A percentile compares a stretch with the other conserved stretches of the same genome.
phyloP scores from a whole-genome alignment of 2,888 invertebrate genomes.

The Crepidodera aurea region DNA sequence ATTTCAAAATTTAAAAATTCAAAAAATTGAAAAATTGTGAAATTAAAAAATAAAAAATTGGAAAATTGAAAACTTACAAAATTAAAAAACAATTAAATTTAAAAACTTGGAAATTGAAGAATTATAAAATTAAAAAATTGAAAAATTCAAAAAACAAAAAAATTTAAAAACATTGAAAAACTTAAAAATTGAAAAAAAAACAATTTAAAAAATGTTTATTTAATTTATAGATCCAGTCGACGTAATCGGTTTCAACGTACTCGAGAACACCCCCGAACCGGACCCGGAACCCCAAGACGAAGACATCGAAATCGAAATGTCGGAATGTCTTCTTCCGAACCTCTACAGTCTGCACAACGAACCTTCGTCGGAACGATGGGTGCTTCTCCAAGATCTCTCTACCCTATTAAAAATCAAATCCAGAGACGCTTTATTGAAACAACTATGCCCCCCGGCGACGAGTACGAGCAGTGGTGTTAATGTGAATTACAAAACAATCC shows the following conservation, averaged over 20 bases:
- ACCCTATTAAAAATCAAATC: conserved; percentile 81
- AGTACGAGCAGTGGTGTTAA: conserved; percentile 52
- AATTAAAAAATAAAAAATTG: too few relatives aligned
- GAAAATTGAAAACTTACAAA: too few relatives aligned
- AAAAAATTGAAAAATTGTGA: too few relatives aligned
- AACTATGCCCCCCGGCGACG: conserved; percentile 69
- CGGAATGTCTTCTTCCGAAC: conserved; percentile 80
- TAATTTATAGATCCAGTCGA: conserved; percentile 60
- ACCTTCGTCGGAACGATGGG: conserved; percentile 76
- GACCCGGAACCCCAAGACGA: conserved; percentile 64
- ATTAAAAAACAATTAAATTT: too few relatives aligned
- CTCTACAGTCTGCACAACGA: conserved; percentile 77
- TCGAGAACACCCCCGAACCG: conserved; percentile 65
- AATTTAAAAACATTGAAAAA: too few relatives aligned
- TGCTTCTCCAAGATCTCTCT: conserved; percentile 81
- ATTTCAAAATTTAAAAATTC: too few relatives aligned
- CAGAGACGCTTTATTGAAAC: conserved; percentile 79
- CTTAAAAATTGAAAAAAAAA: too few relatives aligned
- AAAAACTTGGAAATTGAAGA: too few relatives aligned
- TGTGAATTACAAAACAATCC: conserved; percentile 54
- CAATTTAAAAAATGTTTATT: too few relatives aligned
- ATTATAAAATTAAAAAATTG: too few relatives aligned
- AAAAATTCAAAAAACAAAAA: too few relatives aligned
- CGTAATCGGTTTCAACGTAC: conserved; percentile 68
- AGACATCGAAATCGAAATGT: conserved; percentile 82